Conservation (phyloP, 53 echinoderm and acorn worm species). For the Paracentrotus lividus region DNA sequence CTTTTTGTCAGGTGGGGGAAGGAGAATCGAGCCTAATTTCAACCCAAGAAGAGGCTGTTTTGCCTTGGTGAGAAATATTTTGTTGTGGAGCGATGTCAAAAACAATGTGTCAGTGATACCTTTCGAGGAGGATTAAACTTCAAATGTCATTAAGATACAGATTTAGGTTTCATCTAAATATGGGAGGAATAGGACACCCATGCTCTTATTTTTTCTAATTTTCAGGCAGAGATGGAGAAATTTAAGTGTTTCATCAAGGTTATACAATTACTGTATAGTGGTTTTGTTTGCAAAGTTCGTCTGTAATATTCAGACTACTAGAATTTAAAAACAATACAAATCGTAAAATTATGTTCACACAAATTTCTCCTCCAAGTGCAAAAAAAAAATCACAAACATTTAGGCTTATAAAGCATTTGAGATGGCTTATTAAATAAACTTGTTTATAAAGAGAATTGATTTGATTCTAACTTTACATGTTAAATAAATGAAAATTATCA, state of each 20-base stretch:
- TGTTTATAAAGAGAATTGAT: too few relatives aligned
- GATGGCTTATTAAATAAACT: too few relatives aligned
- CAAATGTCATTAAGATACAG: background rate
- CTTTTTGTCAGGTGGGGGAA: background rate
- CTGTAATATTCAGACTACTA: too few relatives aligned
- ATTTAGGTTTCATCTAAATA: background rate
- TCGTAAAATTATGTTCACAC: too few relatives aligned
- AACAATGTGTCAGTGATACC: slow-evolving; percentile 19
- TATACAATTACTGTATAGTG: background rate
- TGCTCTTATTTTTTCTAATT: background rate
- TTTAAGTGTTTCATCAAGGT: background rate
- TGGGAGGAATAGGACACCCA: background rate
- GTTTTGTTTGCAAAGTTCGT: too few relatives aligned
- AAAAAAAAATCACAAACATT: too few relatives aligned
- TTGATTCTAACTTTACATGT: too few relatives aligned
- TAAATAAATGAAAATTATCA: too few relatives aligned
- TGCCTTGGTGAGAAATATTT: background rate
- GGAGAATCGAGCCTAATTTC: background rate
- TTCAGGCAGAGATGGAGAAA: background rate
- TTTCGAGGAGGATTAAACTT: background rate
- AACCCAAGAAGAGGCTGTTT: background rate
- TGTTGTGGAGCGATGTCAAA: background rate
- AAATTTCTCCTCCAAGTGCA: too few relatives aligned
- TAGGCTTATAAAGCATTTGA: too few relatives aligned
- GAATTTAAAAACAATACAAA: too few relatives aligned